These are phyloP conservation scores for Drosophila malerkotliana DNA, from an alignment of 1,140 invertebrate genomes.

Conservation along the genomic window DNA sequence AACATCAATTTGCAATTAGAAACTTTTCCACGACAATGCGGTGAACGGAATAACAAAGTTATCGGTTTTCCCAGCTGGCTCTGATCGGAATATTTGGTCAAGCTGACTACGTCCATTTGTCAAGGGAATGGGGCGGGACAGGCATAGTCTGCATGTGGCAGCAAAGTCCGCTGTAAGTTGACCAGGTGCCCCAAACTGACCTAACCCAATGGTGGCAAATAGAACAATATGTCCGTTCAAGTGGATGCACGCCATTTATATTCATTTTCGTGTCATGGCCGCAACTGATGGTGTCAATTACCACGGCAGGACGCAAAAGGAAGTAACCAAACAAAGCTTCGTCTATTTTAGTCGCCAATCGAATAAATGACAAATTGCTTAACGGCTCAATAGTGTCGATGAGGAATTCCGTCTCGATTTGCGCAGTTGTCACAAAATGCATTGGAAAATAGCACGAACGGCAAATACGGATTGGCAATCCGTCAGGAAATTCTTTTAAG, in stretches of 20 bases:
- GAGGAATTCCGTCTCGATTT: constrained; percentile 23
- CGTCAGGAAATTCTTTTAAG: not conserved
- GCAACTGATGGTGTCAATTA: constrained; percentile 59
- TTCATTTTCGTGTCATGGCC: constrained; percentile 65
- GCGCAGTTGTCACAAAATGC: constrained; percentile 5
- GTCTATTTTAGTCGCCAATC: constrained; percentile 6
- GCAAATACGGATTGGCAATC: constrained; percentile 5
- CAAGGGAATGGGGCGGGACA: not conserved
- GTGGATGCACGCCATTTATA: constrained; percentile 51
- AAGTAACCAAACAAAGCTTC: constrained; percentile 22
- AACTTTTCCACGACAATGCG: constrained; percentile 10
- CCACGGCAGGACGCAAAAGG: constrained; percentile 11
- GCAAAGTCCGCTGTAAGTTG: not conserved
- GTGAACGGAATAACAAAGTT: constrained; percentile 39
- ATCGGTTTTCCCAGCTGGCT: constrained; percentile 25
- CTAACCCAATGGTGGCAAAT: constrained; percentile 48
- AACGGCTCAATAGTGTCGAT: constrained; percentile 13
- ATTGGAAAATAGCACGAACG: not conserved
- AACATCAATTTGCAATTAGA: constrained; percentile 47
- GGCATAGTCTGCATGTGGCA: not conserved
- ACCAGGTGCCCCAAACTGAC: constrained; percentile 41
- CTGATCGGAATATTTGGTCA: constrained; percentile 17
- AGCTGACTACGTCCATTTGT: constrained; percentile 44
- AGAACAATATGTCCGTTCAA: constrained; percentile 11
- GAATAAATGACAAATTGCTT: constrained; percentile 9